Conservation (phyloP, 2,797 vertebrate genomes). For the Brachymystax lenok region DNA sequence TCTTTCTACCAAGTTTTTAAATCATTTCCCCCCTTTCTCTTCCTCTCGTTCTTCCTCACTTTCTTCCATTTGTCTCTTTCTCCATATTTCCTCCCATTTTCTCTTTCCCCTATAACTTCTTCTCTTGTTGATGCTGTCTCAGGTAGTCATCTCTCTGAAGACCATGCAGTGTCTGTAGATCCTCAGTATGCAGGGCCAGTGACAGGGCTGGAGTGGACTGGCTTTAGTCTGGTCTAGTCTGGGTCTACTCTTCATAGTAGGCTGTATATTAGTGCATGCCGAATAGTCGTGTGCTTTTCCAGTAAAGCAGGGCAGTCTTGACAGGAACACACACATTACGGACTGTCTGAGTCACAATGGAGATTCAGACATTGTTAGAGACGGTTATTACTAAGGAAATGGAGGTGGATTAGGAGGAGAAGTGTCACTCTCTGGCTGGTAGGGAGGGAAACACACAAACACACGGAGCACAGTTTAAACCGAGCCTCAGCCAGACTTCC, state of each 20-base stretch:
- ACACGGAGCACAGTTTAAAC: slow-evolving; percentile 12
- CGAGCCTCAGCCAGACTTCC: slow-evolving; percentile 40
- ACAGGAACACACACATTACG: neutral
- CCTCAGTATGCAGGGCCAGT: neutral
- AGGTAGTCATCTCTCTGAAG: too few species aligned
- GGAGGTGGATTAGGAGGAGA: slow-evolving; percentile 61
- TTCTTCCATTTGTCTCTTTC: slow-evolving; percentile 34
- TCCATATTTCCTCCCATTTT: neutral
- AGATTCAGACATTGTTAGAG: slow-evolving; percentile 51
- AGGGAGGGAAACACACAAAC: slow-evolving; percentile 44
- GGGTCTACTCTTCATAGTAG: neutral
- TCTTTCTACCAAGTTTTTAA: slow-evolving; percentile 15
- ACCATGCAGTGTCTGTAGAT: too few species aligned
- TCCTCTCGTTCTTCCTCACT: slow-evolving; percentile 1
- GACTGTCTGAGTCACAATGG: neutral
- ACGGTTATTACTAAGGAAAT: slow-evolving; percentile 58
- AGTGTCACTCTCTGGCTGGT: slow-evolving; percentile 62
- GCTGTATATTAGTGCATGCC: too few species aligned
- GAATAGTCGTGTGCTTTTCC: too few species aligned
- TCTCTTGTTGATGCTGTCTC: slow-evolving; percentile 13
- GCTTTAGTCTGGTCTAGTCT: neutral
- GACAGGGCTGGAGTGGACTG: neutral
- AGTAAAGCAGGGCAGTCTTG: too few species aligned
- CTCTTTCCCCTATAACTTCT: slow-evolving; percentile 33
- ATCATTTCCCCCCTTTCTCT: slow-evolving; percentile 28